Base-by-base conservation (phyloP, 2,113 vertebrate genomes). In the Bolborhynchus lineola region DNA sequence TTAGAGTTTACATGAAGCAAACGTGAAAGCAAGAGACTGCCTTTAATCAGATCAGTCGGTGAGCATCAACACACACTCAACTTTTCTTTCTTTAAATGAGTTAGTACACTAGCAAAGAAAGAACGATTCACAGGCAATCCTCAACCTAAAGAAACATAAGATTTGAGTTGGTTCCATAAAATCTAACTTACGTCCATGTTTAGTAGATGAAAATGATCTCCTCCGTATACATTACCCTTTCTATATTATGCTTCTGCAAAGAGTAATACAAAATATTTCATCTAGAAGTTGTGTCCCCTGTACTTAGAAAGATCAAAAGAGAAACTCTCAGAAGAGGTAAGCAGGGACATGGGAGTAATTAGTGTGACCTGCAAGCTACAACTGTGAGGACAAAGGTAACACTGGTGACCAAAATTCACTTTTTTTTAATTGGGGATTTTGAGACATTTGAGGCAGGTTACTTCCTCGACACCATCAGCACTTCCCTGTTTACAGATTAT, bases 71-170 rank as follows among this genome's bases (percentile, higher is more conserved):
- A 49, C 7, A 23, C 7, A 23, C 7, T 11, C 6, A 0, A 5
- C 5, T 55, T 52, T 10, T 3, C 19, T 37, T 57, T 19, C 20
- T 39, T 9, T 4, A n/a, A 20, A 8, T 21, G 53, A 41, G 62
- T 9, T 3, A 71, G 28, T 1, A 46, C 4, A 37, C 19, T 5
- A 39, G n/a, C 28, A 18, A 29, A 31, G 39, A 72, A 17, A 46
- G 31, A 47, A 81, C 12, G 60, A 75, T 5, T 19, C 29, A 52
- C 29, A 29, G 15, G 23, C 31, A 44, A 37, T 5, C 11, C 31
- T 29, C 62, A 71, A 57, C 42, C 44, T 25, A 42, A 79, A 86
- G 23, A 78, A 2, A 5, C 0, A 0, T 2, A 7, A 41, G 1
- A 50, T 28, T 37, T 53, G 47, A 79, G 42, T 39, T 53, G 68